phyloP scores from a whole-genome alignment of 2,888 invertebrate species.

The Leptopilina syphax region DNA sequence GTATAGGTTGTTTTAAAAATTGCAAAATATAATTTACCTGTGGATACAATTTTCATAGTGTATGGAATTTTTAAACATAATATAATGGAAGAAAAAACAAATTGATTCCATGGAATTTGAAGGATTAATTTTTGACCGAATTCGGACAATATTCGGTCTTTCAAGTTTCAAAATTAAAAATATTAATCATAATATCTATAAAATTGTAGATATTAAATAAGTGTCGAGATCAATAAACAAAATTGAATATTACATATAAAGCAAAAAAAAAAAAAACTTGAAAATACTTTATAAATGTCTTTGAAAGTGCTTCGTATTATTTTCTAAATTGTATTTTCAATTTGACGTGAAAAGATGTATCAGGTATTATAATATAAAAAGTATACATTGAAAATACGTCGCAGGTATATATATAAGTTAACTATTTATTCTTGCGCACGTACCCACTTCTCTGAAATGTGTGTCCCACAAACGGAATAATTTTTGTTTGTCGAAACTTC shows the following conservation, averaged over 20 bases:
- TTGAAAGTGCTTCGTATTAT: neutral
- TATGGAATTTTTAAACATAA: no score
- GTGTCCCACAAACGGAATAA: neutral
- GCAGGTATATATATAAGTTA: conserved; percentile 15
- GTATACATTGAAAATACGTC: neutral
- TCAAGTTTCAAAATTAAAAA: no score
- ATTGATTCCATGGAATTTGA: no score
- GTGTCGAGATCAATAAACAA: neutral
- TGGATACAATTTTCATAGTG: no score
- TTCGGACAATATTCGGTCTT: no score
- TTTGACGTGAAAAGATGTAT: neutral
- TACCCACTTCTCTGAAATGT: conserved; percentile 14
- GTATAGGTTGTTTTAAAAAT: no score
- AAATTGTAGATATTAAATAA: no score
- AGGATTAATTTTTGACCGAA: no score
- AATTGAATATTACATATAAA: neutral
- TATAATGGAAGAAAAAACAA: no score
- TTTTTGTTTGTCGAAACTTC: conserved; percentile 1
- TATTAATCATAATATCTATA: no score
- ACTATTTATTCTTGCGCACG: conserved; percentile 34
- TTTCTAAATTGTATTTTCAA: conserved; percentile 7
- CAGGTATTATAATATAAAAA: no score
- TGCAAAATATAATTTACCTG: no score
- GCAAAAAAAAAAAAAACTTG: neutral
- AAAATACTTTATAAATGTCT: conserved; percentile 12